These are phyloP conservation scores for Amblyopsis hoosieri DNA, from an alignment of 2,797 vertebrate genomes.

Conservation along the genomic window DNA sequence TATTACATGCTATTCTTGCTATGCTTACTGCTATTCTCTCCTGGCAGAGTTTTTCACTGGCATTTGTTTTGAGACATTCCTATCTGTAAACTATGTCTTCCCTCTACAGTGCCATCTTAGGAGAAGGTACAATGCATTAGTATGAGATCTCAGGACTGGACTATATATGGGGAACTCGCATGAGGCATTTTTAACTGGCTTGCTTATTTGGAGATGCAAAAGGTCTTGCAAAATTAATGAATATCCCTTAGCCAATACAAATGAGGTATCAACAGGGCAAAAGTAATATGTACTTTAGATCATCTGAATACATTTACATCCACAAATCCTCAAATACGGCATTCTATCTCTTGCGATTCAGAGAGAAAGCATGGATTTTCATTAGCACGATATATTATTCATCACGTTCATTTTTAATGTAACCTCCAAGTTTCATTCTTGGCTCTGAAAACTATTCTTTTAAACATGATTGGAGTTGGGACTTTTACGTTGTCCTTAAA, in stretches of 20 bases:
- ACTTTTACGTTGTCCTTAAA: constrained; percentile 11
- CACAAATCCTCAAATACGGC: not conserved
- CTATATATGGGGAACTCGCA: too few species aligned
- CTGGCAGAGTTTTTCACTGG: too few species aligned
- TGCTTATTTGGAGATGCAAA: too few species aligned
- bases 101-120: too few species aligned
- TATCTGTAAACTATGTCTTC: too few species aligned
- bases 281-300: not conserved
- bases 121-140: too few species aligned
- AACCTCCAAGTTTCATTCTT: not conserved
- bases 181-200: too few species aligned
- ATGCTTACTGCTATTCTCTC: not conserved
- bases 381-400: not conserved
- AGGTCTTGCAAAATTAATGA: not conserved
- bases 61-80: too few species aligned
- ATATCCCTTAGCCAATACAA: not conserved
- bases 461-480: not conserved
- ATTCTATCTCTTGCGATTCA: not conserved
- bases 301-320: not conserved
- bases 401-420: not conserved
- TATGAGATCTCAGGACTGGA: too few species aligned
- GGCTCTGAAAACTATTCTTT: not conserved
- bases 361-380: not conserved
- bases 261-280: not conserved
- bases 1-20: not conserved